phyloP scores from a whole-genome alignment of 2,888 invertebrate species.

The Aphodius granarius region DNA sequence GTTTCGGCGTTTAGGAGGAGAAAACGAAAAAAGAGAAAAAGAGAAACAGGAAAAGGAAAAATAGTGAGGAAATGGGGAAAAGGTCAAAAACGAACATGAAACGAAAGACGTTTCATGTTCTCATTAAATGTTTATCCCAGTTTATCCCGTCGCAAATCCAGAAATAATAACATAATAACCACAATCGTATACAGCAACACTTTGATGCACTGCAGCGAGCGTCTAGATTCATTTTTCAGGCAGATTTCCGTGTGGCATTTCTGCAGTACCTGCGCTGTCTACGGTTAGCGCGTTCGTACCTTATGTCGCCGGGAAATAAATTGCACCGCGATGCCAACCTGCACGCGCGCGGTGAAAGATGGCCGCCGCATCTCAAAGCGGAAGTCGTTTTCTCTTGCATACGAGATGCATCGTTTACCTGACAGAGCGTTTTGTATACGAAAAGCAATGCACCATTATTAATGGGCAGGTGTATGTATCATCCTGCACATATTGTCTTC shows the following conservation, averaged over 20 bases:
- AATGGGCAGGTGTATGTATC: constrained; percentile 9
- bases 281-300: not conserved
- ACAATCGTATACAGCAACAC: not conserved
- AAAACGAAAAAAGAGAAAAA: too few species aligned
- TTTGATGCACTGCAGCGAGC: not conserved
- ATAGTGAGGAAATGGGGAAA: too few species aligned
- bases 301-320: not conserved
- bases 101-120: not conserved
- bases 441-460: constrained; percentile 5
- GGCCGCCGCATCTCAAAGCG: constrained; percentile 6
- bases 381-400: constrained; percentile 13
- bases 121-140: not conserved
- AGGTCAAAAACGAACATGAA: too few species aligned
- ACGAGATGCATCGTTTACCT: constrained; percentile 4
- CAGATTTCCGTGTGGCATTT: not conserved
- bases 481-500: not conserved
- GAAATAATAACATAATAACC: not conserved
- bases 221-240: not conserved
- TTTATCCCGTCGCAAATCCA: not conserved
- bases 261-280: not conserved
- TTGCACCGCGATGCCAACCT: not conserved
- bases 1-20: too few species aligned
- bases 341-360: constrained; percentile 4
- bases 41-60: too few species aligned
- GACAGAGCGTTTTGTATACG: constrained; percentile 9